Conservation (phyloP, 1,140 invertebrate genomes). For the Paraescarpia echinospica region DNA sequence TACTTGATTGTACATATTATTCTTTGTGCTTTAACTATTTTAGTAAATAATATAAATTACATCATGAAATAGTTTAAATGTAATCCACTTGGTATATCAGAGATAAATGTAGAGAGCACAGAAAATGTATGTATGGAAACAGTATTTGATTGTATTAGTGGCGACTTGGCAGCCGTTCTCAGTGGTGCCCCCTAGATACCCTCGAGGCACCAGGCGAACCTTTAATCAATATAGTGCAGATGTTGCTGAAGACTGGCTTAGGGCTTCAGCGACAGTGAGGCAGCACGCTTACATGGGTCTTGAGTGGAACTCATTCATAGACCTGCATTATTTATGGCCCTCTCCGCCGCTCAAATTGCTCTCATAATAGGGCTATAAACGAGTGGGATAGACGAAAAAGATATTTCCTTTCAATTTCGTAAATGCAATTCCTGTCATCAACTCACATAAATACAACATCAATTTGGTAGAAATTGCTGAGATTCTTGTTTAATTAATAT, state of each 20-base stretch:
- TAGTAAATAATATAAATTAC: not conserved
- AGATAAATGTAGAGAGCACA: not conserved
- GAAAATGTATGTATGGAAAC: not conserved
- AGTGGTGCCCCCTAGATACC: not conserved
- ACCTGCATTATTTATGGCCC: not conserved
- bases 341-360: not conserved
- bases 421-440: not conserved
- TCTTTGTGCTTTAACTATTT: too few species aligned
- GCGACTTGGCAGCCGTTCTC: not conserved
- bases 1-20: too few species aligned
- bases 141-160: not conserved
- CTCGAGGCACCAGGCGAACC: not conserved
- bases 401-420: not conserved
- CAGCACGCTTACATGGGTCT: not conserved
- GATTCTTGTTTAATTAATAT: slow-evolving; percentile 7
- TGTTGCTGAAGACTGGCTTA: not conserved
- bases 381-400: not conserved
- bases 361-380: not conserved
- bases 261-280: not conserved
- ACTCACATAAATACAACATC: not conserved
- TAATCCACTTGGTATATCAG: not conserved
- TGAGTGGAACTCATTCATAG: not conserved
- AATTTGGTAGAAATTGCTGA: not conserved
- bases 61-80: not conserved
- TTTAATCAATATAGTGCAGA: slow-evolving; percentile 6